These are phyloP conservation scores for Vultur gryphus DNA, from an alignment of 2,797 vertebrate species.

Conservation along the genomic window DNA sequence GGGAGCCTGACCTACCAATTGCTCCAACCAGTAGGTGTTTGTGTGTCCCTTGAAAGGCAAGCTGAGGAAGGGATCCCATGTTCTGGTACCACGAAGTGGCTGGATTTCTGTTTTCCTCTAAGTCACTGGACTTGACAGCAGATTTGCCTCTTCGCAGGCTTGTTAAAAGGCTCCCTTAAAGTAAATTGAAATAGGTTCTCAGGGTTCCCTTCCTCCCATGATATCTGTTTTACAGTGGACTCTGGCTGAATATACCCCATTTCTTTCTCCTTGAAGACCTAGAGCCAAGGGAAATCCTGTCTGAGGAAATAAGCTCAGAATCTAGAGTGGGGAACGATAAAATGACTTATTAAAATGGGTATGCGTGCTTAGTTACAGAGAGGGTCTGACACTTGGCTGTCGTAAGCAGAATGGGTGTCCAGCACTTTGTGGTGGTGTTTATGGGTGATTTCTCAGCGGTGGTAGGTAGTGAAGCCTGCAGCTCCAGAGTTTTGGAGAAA, in stretches of 20 bases:
- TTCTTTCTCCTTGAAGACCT: slow-evolving; percentile 16
- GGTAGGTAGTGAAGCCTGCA: neutral
- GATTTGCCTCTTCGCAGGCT: neutral
- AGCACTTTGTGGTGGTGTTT: rapidly evolving
- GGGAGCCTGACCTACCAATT: neutral
- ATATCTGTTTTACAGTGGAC: neutral
- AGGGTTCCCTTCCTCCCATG: neutral
- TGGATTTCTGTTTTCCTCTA: neutral
- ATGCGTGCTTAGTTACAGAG: neutral
- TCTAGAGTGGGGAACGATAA: neutral
- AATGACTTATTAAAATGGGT: neutral
- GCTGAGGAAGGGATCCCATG: neutral
- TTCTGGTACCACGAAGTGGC: neutral
- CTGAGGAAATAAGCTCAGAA: slow-evolving; percentile 5
- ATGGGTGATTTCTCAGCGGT: neutral
- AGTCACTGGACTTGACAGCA: neutral
- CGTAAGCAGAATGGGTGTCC: neutral
- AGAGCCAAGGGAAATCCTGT: slow-evolving; percentile 7
- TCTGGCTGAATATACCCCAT: neutral
- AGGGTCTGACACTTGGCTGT: neutral
- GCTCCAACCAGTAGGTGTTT: neutral
- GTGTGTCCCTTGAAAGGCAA: neutral
- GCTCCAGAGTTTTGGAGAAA: neutral
- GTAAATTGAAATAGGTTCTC: neutral
- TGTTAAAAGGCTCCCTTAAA: neutral